Base-by-base conservation (phyloP, 2,113 vertebrate species). In the Ornithorhynchus anatinus region DNA sequence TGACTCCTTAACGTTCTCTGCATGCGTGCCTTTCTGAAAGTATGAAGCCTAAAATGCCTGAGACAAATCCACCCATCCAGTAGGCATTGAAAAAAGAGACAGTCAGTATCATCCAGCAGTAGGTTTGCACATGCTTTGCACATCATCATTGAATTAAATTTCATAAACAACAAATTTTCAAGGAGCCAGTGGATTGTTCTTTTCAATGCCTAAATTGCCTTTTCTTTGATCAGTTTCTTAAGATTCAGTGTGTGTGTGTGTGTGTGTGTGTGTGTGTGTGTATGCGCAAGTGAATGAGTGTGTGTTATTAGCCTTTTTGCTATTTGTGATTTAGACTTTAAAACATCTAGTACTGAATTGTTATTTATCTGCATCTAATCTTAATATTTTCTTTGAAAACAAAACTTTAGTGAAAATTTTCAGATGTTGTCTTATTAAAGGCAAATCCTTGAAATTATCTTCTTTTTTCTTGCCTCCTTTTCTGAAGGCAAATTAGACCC, bases 11-110 rank as follows among this genome's bases (percentile, higher is more conserved):
- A 85, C 93, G 90, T 88, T 85, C 87, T 53, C 92, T 94, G 94
- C 94, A 89, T 93, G 94, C 92, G 88, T 86, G 86, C 95, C 95
- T 93, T 71, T 81, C 89, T 91, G 90, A 92, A 93, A 94, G 91
- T 84, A 84, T 94, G 81, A 92, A 93, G 93, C 89, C 78, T 92
- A 93, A 91, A 95, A 91, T 87, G 92, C 91, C 93, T 91, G 85
- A 87, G 78, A n/a, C 77, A 86, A 52, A 70, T 81, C 86, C 89
- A 87, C 82, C 86, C 91, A 91, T 89, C 91, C 84, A 90, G 79
- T 89, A 89, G 92, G 89, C 93, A 93, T 79, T 91, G 89, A 85
- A 91, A 90, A 86, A 80, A 72, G 81, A 79, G 66, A 73, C 85
- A 85, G 80, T 84, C 82, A 75, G 74, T 84, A 84, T 77, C 79